phyloP scores from a whole-genome alignment of 2,113 vertebrate species.

The Ivindomyrus marchei region DNA sequence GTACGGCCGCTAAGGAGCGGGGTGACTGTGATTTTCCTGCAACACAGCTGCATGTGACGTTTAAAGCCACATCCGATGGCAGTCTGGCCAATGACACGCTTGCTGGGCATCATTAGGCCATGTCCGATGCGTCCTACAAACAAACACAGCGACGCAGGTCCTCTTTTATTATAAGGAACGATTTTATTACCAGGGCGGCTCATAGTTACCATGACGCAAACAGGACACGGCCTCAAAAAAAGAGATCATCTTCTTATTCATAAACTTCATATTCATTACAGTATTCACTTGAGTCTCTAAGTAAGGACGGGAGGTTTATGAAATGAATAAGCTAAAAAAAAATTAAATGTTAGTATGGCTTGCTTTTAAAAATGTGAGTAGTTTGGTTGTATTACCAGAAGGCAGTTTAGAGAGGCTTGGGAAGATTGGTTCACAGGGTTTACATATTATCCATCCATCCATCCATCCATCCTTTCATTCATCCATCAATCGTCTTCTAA shows the following conservation, averaged over 20 bases:
- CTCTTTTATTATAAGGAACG: slow-evolving; percentile 1
- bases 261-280: not conserved
- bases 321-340: not conserved
- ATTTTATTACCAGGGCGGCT: not conserved
- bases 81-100: slow-evolving; percentile 1
- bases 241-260: not conserved
- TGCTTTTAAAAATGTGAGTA: not conserved
- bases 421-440: not conserved
- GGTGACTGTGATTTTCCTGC: slow-evolving; percentile 6
- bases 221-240: not conserved
- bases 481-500: not conserved
- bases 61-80: slow-evolving; percentile 22
- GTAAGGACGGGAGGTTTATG: not conserved
- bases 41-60: not conserved
- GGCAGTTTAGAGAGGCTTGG: not conserved
- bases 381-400: not conserved
- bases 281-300: not conserved
- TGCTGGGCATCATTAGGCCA: not conserved
- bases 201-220: not conserved
- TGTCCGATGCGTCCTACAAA: not conserved
- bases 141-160: not conserved
- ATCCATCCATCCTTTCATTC: not conserved
- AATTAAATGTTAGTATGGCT: not conserved
- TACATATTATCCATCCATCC: not conserved
- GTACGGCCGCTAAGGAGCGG: not conserved